Conservation (phyloP, 2,113 vertebrate genomes). For the Hystrix brachyura region DNA sequence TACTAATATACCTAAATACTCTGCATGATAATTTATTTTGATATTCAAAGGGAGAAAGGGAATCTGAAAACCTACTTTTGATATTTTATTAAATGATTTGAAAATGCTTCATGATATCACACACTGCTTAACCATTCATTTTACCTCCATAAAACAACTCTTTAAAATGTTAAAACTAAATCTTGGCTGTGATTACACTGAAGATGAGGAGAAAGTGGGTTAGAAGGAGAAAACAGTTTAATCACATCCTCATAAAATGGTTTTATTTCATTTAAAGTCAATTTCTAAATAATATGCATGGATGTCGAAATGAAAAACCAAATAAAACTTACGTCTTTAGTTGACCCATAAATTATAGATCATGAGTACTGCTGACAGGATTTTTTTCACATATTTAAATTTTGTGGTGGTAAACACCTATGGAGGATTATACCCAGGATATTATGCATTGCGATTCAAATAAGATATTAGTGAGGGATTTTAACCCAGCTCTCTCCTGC, state of each 20-base stretch:
- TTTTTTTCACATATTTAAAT: background rate
- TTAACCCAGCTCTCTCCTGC: background rate
- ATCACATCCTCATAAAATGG: background rate
- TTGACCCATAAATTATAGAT: background rate
- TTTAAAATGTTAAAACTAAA: background rate
- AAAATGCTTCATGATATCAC: background rate
- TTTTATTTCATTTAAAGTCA: slow-evolving; percentile 24
- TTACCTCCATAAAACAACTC: background rate
- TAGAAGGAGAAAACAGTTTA: background rate
- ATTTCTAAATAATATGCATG: background rate
- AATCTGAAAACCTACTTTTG: slow-evolving; percentile 13
- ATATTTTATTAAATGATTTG: background rate
- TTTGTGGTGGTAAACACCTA: background rate
- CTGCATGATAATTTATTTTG: background rate
- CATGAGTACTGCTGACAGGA: background rate
- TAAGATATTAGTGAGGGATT: background rate
- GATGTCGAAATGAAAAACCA: background rate
- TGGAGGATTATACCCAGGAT: background rate
- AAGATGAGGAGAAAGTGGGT: background rate
- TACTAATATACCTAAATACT: background rate
- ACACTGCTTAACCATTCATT: background rate
- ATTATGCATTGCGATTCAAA: background rate
- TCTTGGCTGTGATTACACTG: background rate
- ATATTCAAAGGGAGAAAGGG: background rate
- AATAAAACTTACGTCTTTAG: background rate